phyloP scores from a whole-genome alignment of 2,113 vertebrate genomes.

The Brienomyrus brachyistius region DNA sequence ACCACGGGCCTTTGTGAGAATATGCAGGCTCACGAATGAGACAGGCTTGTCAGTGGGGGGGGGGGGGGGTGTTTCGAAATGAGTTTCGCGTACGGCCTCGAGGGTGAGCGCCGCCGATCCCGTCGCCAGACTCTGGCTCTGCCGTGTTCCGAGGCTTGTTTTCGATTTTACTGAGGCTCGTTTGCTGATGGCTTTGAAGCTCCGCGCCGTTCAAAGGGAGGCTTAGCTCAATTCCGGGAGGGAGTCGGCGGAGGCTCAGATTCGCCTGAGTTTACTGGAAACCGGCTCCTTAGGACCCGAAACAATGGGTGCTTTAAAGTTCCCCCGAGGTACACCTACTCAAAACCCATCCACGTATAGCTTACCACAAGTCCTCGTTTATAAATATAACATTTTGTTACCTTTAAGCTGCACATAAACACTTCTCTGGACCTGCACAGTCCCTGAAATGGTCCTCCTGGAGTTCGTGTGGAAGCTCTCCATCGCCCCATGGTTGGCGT shows the following conservation, averaged over 20 bases:
- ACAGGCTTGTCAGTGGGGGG: background rate
- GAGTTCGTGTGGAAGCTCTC: background rate
- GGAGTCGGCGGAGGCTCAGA: constrained; percentile 51
- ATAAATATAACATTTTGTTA: constrained; percentile 4
- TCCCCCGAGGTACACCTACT: constrained; percentile 51
- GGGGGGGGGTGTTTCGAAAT: background rate
- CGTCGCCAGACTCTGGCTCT: background rate
- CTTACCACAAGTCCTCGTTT: constrained; percentile 30
- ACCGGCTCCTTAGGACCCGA: constrained; percentile 45
- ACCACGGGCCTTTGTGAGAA: constrained; percentile 44
- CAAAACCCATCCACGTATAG: constrained; percentile 40
- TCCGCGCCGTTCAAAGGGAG: constrained; percentile 34
- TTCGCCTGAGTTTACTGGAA: constrained; percentile 50
- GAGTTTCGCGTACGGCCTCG: background rate
- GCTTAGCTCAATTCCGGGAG: constrained; percentile 51
- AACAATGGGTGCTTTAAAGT: constrained; percentile 54
- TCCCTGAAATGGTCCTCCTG: background rate
- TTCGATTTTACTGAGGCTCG: constrained; percentile 37
- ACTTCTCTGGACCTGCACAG: background rate
- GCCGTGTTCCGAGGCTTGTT: background rate
- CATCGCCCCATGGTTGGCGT: background rate
- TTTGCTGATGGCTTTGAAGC: constrained; percentile 23
- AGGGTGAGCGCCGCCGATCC: background rate
- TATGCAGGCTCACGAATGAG: constrained; percentile 46
- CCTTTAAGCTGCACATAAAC: background rate